These are phyloP conservation scores for Diploscapter pachys DNA, from an alignment of 1,140 invertebrate genomes.

Conservation along the genomic window DNA sequence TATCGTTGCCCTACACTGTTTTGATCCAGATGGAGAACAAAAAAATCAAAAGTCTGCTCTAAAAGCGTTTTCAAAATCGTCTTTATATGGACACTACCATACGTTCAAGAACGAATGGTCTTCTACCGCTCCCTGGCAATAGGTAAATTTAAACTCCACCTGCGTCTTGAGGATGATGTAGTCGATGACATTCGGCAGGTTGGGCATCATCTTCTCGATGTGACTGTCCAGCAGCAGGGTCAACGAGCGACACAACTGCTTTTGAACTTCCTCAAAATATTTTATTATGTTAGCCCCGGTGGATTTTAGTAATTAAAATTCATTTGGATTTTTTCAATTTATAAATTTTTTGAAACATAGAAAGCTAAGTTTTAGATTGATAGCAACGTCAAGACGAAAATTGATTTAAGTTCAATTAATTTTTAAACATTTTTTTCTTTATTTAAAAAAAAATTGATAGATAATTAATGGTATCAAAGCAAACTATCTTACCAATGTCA, in stretches of 20 bases:
- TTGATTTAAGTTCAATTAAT: no score
- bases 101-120: background rate
- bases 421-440: background rate
- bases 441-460: background rate
- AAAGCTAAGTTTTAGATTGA: no score
- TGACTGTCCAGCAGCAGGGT: conserved; percentile 94
- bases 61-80: conserved; percentile 1
- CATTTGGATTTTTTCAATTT: background rate
- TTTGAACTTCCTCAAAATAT: conserved; percentile 59
- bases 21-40: background rate
- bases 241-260: conserved; percentile 83
- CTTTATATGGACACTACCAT: background rate
- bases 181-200: conserved; percentile 93
- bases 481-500: background rate
- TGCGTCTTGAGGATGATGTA: conserved; percentile 89
- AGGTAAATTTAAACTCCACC: background rate
- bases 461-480: background rate
- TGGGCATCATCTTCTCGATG: conserved; percentile 87
- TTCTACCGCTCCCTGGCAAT: background rate
- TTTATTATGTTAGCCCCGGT: background rate
- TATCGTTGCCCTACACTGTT: background rate
- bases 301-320: background rate
- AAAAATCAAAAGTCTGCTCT: background rate
- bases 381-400: no score
- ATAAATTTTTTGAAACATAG: no score